Evolutionary conservation across 2,797 vertebrate species (phyloP).

Genomic region (Anguilla obscura): DNA sequence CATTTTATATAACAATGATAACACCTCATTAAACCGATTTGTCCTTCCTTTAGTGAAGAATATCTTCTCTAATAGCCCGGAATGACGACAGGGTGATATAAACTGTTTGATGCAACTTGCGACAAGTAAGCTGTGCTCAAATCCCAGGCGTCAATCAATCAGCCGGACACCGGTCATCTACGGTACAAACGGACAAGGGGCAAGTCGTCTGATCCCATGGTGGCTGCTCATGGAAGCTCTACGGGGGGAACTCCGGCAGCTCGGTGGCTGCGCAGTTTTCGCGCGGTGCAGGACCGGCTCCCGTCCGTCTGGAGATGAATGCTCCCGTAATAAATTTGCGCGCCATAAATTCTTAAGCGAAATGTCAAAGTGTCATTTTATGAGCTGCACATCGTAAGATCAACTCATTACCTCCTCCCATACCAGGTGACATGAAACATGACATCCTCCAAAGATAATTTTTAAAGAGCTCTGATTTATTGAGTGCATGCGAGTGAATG

Average conservation of each 20-base stretch:
- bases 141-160: slow-evolving; percentile 16
- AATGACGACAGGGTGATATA: neutral
- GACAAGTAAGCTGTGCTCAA: slow-evolving; percentile 22
- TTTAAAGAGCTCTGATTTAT: slow-evolving; percentile 38
- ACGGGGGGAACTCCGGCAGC: slow-evolving; percentile 26
- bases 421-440: slow-evolving; percentile 52
- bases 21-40: neutral
- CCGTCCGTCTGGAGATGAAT: slow-evolving; percentile 46
- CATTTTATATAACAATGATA: slow-evolving; percentile 17
- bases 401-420: slow-evolving; percentile 46
- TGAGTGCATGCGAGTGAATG: slow-evolving; percentile 21
- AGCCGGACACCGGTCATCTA: neutral
- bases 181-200: neutral
- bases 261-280: slow-evolving; percentile 20
- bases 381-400: slow-evolving; percentile 29
- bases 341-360: slow-evolving; percentile 46
- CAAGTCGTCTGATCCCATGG: slow-evolving; percentile 20
- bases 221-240: slow-evolving; percentile 20
- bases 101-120: neutral
- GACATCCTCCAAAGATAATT: slow-evolving; percentile 27
- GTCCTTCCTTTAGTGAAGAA: neutral
- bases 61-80: neutral
- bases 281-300: neutral
- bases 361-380: slow-evolving; percentile 48
- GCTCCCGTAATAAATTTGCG: slow-evolving; percentile 39